Evolutionary conservation across 2,888 invertebrate species (phyloP).

Genomic region (Andricus quercusramuli): DNA sequence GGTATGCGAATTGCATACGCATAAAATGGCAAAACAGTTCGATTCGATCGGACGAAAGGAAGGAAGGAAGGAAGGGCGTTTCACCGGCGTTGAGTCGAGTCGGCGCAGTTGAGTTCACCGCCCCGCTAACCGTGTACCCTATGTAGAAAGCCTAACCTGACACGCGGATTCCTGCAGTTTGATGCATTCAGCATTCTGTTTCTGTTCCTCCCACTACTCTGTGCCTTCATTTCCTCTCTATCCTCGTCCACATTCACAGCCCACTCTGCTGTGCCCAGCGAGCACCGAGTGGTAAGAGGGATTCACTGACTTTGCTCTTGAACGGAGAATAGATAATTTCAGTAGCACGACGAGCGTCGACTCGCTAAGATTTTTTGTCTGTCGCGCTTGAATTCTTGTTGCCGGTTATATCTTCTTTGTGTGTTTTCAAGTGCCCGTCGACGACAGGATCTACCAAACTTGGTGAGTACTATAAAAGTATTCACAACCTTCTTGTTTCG

Average conservation of each 20-base stretch:
- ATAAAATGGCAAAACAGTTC: conserved; percentile 2
- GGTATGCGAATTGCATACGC: not conserved
- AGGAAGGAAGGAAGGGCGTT: conserved; percentile 37
- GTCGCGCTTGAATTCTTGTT: conserved; percentile 10
- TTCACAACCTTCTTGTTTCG: not conserved
- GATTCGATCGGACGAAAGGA: conserved; percentile 14
- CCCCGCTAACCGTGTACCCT: conserved; percentile 3
- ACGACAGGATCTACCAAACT: not conserved
- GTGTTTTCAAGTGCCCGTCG: not conserved
- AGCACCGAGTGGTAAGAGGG: not conserved
- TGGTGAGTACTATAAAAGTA: conserved; percentile 14
- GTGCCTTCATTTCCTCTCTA: not conserved
- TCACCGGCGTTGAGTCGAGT: not conserved
- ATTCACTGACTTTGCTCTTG: conserved; percentile 37
- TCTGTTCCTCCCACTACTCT: conserved; percentile 48
- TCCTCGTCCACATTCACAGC: not conserved
- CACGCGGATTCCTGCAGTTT: conserved; percentile 40
- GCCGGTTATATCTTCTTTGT: conserved; percentile 39
- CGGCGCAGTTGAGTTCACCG: conserved; percentile 47
- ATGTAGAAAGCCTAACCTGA: conserved; percentile 30
- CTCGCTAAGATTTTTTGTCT: conserved; percentile 45
- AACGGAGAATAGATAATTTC: conserved; percentile 36
- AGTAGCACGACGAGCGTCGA: conserved; percentile 62
- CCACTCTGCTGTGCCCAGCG: not conserved
- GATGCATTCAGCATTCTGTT: conserved; percentile 47